Evolutionary conservation across 2,888 invertebrate genomes (phyloP).

Genomic region (Drosophila hawaiiensis): DNA sequence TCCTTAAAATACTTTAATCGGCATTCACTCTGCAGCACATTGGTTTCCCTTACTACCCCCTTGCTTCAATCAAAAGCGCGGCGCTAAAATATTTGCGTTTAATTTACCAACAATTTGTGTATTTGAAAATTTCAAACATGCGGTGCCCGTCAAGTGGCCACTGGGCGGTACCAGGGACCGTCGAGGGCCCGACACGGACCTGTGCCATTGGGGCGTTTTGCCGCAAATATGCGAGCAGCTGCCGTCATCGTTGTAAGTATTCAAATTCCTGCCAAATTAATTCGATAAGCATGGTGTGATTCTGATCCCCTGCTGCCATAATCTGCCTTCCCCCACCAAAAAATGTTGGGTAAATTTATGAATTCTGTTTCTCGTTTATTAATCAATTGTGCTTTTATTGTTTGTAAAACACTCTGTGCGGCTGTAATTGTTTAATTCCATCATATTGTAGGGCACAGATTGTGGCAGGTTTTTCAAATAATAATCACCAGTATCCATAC

Average conservation of each 20-base stretch:
- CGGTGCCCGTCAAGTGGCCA: slow-evolving; percentile 14
- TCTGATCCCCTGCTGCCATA: neutral
- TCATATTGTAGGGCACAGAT: slow-evolving; percentile 6
- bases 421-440: slow-evolving; percentile 16
- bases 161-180: neutral
- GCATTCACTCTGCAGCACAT: neutral
- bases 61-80: slow-evolving; percentile 6
- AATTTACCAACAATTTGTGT: slow-evolving; percentile 23
- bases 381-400: slow-evolving; percentile 15
- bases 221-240: slow-evolving; percentile 19
- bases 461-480: slow-evolving; percentile 11
- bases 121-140: slow-evolving; percentile 22
- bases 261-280: slow-evolving; percentile 11
- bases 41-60: neutral
- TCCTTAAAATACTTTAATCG: slow-evolving; percentile 1
- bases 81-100: slow-evolving; percentile 18
- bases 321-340: neutral
- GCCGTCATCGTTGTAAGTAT: slow-evolving; percentile 1
- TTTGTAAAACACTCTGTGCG: slow-evolving; percentile 2
- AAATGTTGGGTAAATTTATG: slow-evolving; percentile 10
- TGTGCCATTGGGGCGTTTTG: neutral
- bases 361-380: slow-evolving; percentile 12
- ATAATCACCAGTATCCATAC: neutral
- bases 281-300: slow-evolving; percentile 9
- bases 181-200: neutral